Evolutionary conservation across 1,140 invertebrate genomes (phyloP), one percentile per base, ranked within the genome.

Genomic region (Aphis gossypii): DNA sequence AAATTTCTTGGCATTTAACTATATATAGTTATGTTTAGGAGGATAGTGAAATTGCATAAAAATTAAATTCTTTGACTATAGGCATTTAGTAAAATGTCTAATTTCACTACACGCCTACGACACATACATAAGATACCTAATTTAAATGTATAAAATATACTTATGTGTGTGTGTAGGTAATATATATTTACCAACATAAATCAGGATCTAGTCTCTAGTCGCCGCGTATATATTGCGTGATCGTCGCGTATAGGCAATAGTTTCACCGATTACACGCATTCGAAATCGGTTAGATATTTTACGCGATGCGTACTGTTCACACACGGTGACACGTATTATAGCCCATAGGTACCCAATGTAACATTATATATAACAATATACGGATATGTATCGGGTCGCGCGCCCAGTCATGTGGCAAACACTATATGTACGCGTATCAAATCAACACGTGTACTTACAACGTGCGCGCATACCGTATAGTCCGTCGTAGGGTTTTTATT

Each of bases 361-460:
- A 76, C 60, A 76, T 21, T 76, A 30, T 30, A 68, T 68, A 30
- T n/a, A 18, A n/a, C 18, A 76, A 76, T 35, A 76, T 54, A 76
- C n/a, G 25, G 23, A 9, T 23, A 25, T 25, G 83, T 23, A 41
- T 35, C 86, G 30, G 30, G 30, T 90, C 44, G 38, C 56, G 25
- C 11, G 14, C 25, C 23, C 41, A 76, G n/a, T 60, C 90, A 60
- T 91, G 54, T 90, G 35, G 51, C 54, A 60, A 68, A 90, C 35
- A n/a, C 30, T 56, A 25, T 56, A 25, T 68, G 23, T 76, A 44
- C 38, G 89, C 60, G 25, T 90, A 90, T 90, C 89, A 20, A 60
- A 90, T 60, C 89, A 90, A 90, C 89, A 90, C 51, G 89, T 90
- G 44, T 46, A 18, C 44, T 38, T 46, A 86, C 30, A 86, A n/a